Percentiles rank a stretch among this genome's conserved stretches.
These are phyloP conservation scores for Proterorhinus semilunaris DNA, from an alignment of 2,113 vertebrate species.

Conservation along the genomic window DNA sequence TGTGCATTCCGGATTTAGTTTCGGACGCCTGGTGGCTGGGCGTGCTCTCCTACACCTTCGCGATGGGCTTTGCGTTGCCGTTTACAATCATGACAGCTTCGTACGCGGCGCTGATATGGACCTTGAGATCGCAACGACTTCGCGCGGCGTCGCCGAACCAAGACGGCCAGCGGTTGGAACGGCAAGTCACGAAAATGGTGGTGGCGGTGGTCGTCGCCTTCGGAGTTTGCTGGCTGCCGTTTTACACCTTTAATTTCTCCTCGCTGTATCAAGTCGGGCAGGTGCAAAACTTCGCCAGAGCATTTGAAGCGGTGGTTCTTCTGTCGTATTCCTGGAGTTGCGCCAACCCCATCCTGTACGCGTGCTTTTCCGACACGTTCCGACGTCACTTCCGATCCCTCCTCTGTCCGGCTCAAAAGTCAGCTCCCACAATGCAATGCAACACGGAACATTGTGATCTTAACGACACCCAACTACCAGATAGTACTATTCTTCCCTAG, in stretches of 20 bases:
- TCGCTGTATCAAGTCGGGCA: slow-evolving; percentile 34
- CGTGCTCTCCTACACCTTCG: slow-evolving; percentile 74
- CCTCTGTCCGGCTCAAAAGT: slow-evolving; percentile 60
- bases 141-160: background rate
- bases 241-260: slow-evolving; percentile 79
- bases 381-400: slow-evolving; percentile 67
- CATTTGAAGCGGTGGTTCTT: slow-evolving; percentile 74
- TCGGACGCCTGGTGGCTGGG: slow-evolving; percentile 63
- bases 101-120: slow-evolving; percentile 65
- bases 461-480: slow-evolving; percentile 38
- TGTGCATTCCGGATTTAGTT: slow-evolving; percentile 59
- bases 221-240: slow-evolving; percentile 78
- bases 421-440: slow-evolving; percentile 45
- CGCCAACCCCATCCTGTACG: slow-evolving; percentile 77
- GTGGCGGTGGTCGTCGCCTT: slow-evolving; percentile 73
- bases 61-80: slow-evolving; percentile 74
- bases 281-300: slow-evolving; percentile 39
- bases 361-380: slow-evolving; percentile 74
- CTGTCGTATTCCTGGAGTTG: slow-evolving; percentile 82
- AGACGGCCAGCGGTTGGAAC: slow-evolving; percentile 58
- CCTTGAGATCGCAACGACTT: slow-evolving; percentile 45
- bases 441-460: slow-evolving; percentile 65
- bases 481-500: slow-evolving; percentile 48
- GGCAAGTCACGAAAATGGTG: slow-evolving; percentile 77
- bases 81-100: slow-evolving; percentile 69